Evolutionary conservation across 2,888 invertebrate genomes (phyloP).

Genomic region (Machimus atricapillus): DNA sequence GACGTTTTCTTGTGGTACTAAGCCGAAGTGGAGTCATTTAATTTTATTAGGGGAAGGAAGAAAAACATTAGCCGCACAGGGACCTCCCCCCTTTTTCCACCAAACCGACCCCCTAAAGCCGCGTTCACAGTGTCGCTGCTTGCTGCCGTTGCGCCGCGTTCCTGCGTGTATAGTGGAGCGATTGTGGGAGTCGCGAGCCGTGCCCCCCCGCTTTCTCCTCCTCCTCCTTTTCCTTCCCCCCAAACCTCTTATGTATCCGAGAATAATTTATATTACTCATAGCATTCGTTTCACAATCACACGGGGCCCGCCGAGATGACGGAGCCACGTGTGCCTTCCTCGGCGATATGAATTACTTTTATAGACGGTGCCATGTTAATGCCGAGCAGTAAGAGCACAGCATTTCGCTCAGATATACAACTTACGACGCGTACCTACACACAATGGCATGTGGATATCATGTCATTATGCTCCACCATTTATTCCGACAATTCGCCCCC

Average conservation of each 20-base stretch:
- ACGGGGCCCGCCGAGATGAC: constrained; percentile 1
- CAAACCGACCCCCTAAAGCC: background rate
- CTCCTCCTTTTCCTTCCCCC: background rate
- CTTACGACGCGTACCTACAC: constrained; percentile 22
- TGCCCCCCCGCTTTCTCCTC: background rate
- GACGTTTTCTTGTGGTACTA: constrained; percentile 34
- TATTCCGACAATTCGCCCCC: constrained; percentile 14
- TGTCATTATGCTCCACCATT: constrained; percentile 38
- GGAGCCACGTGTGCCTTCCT: constrained; percentile 39
- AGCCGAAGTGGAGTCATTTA: constrained; percentile 25
- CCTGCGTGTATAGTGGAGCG: background rate
- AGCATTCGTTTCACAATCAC: constrained; percentile 31
- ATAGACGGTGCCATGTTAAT: constrained; percentile 40
- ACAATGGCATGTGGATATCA: constrained; percentile 36
- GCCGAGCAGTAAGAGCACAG: constrained; percentile 2
- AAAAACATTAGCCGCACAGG: constrained; percentile 17
- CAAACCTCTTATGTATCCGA: background rate
- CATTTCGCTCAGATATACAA: constrained; percentile 28
- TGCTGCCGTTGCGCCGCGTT: background rate
- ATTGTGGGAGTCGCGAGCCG: background rate
- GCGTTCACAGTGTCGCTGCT: background rate
- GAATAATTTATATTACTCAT: constrained; percentile 41
- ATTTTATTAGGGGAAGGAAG: constrained; percentile 38
- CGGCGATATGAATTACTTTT: constrained; percentile 40
- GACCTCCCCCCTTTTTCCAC: background rate